These are phyloP conservation scores for Sternarchorhynchus goeldii DNA, from an alignment of 2,797 vertebrate genomes.

Conservation along the genomic window DNA sequence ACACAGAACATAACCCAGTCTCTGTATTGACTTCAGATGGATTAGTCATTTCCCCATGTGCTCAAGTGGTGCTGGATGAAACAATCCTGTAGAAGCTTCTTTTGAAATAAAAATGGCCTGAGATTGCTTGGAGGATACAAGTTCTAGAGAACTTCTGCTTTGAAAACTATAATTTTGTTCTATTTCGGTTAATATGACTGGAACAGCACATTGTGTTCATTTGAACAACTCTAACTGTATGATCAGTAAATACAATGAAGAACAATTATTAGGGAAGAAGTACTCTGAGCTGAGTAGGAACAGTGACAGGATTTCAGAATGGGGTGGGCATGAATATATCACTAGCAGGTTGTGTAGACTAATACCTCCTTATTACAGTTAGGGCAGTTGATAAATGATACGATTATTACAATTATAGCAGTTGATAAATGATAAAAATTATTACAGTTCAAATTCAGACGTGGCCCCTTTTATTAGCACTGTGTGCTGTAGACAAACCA, in stretches of 20 bases:
- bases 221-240: slow-evolving; percentile 16
- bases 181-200: slow-evolving; percentile 7
- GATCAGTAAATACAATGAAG: background rate
- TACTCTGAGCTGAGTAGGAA: background rate
- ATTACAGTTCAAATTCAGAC: too few relatives aligned
- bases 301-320: too few relatives aligned
- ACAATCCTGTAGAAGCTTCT: slow-evolving; percentile 26
- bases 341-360: too few relatives aligned
- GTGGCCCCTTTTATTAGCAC: too few relatives aligned
- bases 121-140: slow-evolving; percentile 7
- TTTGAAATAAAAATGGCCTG: slow-evolving; percentile 28
- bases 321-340: too few relatives aligned
- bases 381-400: too few relatives aligned
- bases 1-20: background rate
- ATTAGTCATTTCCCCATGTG: slow-evolving; percentile 27
- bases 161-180: slow-evolving; percentile 23
- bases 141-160: slow-evolving; percentile 10
- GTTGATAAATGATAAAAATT: too few relatives aligned
- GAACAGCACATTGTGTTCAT: background rate
- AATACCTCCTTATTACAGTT: too few relatives aligned
- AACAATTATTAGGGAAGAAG: slow-evolving; percentile 16
- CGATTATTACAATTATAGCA: too few relatives aligned
- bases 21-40: background rate
- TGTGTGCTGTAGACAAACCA: too few relatives aligned
- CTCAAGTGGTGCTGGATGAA: slow-evolving; percentile 38